Evolutionary conservation across 2,888 invertebrate genomes (phyloP).

Genomic region (Melipona bicolor): DNA sequence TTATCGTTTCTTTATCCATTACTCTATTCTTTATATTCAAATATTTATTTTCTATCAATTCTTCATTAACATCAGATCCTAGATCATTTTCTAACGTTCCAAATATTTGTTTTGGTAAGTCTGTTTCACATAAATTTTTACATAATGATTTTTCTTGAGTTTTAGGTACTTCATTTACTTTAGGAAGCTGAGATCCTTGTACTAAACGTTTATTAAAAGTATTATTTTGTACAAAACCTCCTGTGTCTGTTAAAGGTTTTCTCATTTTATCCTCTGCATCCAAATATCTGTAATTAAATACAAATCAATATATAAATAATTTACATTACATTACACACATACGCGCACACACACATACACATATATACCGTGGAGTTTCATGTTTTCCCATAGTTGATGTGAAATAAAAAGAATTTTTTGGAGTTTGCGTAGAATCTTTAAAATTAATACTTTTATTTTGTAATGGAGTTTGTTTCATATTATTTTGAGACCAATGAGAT

Average conservation of each 20-base stretch:
- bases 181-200: constrained; percentile 59
- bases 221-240: constrained; percentile 29
- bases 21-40: constrained; percentile 46
- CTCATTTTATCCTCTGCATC: constrained; percentile 67
- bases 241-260: constrained; percentile 77
- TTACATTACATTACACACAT: not conserved
- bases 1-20: constrained; percentile 21
- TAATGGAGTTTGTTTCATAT: constrained; percentile 73
- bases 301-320: not conserved
- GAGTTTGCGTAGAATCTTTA: constrained; percentile 65
- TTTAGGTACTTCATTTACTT: constrained; percentile 55
- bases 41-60: constrained; percentile 71
- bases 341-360: too few species aligned
- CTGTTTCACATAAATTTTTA: constrained; percentile 18
- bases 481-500: constrained; percentile 71
- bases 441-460: constrained; percentile 55
- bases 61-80: constrained; percentile 34
- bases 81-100: constrained; percentile 25
- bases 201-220: constrained; percentile 31
- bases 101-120: constrained; percentile 7
- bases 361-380: constrained; percentile 70
- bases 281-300: constrained; percentile 64
- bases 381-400: constrained; percentile 58
- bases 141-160: constrained; percentile 11
- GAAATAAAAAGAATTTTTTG: constrained; percentile 59